Conservation (phyloP, 1,140 invertebrate species). For the Procambarus clarkii region DNA sequence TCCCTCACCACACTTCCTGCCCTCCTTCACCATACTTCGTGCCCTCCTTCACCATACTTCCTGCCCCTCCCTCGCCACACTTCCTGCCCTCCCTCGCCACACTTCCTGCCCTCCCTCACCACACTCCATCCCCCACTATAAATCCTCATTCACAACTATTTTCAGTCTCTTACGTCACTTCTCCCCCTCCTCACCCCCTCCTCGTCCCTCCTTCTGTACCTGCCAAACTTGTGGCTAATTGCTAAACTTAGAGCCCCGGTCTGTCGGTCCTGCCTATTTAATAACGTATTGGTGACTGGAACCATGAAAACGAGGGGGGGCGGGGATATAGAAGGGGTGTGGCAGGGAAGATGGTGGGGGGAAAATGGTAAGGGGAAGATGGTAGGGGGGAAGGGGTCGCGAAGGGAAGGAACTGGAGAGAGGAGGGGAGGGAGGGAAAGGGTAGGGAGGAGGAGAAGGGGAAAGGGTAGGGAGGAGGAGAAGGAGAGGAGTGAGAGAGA, state of each 20-base stretch:
- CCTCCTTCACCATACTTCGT: too few species aligned
- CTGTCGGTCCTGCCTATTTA: slow-evolving; percentile 20
- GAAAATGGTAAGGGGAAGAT: not conserved
- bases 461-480: not conserved
- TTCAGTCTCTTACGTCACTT: too few species aligned
- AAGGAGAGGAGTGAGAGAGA: not conserved
- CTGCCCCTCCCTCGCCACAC: not conserved
- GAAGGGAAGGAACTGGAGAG: not conserved
- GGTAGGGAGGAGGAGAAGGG: not conserved
- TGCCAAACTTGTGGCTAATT: slow-evolving; percentile 23
- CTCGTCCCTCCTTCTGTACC: not conserved
- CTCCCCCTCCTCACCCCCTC: not conserved
- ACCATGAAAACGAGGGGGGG: not conserved
- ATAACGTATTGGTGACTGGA: slow-evolving; percentile 6
- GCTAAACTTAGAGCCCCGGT: slow-evolving; percentile 7
- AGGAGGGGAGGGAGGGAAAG: not conserved
- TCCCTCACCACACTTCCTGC: too few species aligned
- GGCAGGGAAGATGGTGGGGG: not conserved
- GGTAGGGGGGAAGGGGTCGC: not conserved
- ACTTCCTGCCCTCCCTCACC: too few species aligned
- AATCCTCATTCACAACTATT: too few species aligned
- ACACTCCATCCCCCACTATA: too few species aligned
- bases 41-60: too few species aligned
- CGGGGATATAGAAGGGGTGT: not conserved
- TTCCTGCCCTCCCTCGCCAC: not conserved